These are phyloP conservation scores for Troglohyphantes excavatus DNA, from an alignment of 2,888 invertebrate species.

Conservation along the genomic window DNA sequence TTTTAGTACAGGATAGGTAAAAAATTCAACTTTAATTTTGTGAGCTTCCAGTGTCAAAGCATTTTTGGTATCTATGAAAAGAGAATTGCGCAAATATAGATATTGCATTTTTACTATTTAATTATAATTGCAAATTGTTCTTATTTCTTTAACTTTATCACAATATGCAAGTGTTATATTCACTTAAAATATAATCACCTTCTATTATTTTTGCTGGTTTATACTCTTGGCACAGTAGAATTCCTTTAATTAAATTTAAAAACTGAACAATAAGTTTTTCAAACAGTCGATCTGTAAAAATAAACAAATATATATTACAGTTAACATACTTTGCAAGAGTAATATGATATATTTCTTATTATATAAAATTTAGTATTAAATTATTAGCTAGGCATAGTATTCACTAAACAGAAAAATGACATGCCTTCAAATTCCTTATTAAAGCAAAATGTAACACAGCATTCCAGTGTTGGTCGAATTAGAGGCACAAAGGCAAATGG, in stretches of 20 bases:
- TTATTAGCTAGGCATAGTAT: no score
- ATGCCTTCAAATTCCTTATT: conserved; percentile 88
- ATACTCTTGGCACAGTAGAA: conserved; percentile 90
- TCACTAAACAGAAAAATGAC: no score
- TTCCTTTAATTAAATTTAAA: conserved; percentile 93
- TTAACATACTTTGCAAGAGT: no score
- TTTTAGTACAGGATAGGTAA: conserved; percentile 88
- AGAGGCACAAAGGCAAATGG: conserved; percentile 91
- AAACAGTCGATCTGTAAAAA: conserved; percentile 86
- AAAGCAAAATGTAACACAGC: conserved; percentile 92
- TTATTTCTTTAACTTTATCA: no score
- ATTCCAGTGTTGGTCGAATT: conserved; percentile 90
- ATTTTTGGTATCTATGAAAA: conserved; percentile 83
- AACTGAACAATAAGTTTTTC: conserved; percentile 94
- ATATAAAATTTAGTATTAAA: no score
- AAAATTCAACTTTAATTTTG: conserved; percentile 89
- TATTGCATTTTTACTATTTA: not conserved
- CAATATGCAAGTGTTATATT: no score
- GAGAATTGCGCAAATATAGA: not conserved
- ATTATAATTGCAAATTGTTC: no score
- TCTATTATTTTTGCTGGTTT: conserved; percentile 86
- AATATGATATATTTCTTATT: no score
- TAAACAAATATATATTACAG: not conserved
- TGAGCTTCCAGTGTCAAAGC: conserved; percentile 86
- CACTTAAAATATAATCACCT: conserved; percentile 81